Base-by-base conservation (phyloP, 2,113 vertebrate genomes). In the Gila orcuttii region DNA sequence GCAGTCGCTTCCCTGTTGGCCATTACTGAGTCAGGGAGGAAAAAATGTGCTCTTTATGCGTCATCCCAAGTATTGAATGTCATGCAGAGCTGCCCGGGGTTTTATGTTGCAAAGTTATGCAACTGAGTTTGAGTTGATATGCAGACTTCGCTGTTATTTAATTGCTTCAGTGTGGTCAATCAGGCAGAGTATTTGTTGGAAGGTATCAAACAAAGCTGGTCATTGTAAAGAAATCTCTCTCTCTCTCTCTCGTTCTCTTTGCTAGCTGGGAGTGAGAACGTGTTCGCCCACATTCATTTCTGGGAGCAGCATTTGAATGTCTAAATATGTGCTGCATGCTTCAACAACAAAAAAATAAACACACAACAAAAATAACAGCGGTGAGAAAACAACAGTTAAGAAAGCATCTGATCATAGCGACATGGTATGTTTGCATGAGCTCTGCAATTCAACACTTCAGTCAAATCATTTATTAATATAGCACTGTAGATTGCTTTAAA, bases 161-260 rank as follows among this genome's bases (percentile, higher is more conserved):
- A 64, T 80, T 64, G n/a, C 39, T 80, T 64, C 59, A 80, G 78
- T 80, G 78, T 80, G 59, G 55, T 60, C 78, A 80, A 15, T 42
- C 77, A 42, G 42, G 55, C 77, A 42, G 55, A 60, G 55, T 21
- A 79, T 39, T 78, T n/a, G 5, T 74, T 74, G 71, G 33, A 79
- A n/a, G 5, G 33, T 25, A 79, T 25, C 77, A 79, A 79, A 60
- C 77, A 79, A 79, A 60, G 55, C 33, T 25, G 55, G 36, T 64
- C 36, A 21, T 39, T 42, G n/a, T 79, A 10, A 25, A 28, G 11
- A 10, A 60, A 25, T 8, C 31, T 25, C n/a, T 25, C n/a, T 25
- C 60, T 13, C n/a, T 68, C 4, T 17, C 15, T 31, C 19, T 55
- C 52, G 7, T 6, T 50, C 12, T 50, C 12, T 50, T 15, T 50